Percentiles rank a stretch among this genome's conserved stretches.
These are phyloP conservation scores for Toxotes jaculatrix DNA, from an alignment of 2,113 vertebrate species.

Conservation along the genomic window DNA sequence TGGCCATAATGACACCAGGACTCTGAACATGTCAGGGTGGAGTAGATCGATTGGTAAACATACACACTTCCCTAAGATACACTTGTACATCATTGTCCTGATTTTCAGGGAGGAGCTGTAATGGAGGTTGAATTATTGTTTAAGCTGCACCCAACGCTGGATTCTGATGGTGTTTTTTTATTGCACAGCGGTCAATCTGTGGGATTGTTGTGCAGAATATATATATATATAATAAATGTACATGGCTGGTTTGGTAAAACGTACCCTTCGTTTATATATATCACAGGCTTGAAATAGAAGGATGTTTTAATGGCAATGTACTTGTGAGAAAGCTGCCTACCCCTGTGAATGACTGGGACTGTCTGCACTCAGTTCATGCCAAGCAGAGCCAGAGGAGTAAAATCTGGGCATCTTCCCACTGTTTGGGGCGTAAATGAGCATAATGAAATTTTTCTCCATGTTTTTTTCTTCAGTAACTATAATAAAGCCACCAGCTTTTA, in stretches of 20 bases:
- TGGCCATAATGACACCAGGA: constrained; percentile 61
- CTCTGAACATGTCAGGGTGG: constrained; percentile 54
- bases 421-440: no score
- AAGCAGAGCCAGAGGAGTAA: no score
- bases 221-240: neutral
- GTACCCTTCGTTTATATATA: neutral
- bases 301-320: neutral
- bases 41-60: constrained; percentile 69
- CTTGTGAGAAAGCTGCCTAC: no score
- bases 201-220: neutral
- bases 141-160: neutral
- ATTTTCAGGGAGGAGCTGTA: constrained; percentile 40
- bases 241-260: neutral
- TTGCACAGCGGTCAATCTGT: neutral
- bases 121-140: constrained; percentile 19
- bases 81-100: constrained; percentile 72
- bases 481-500: no score
- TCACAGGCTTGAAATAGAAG: neutral
- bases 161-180: neutral
- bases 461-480: no score
- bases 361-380: no score
- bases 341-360: no score
- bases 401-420: no score
- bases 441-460: no score
- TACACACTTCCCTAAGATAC: constrained; percentile 59